phyloP scores from a whole-genome alignment of 1,140 invertebrate genomes.

The Drosophila bocqueti region DNA sequence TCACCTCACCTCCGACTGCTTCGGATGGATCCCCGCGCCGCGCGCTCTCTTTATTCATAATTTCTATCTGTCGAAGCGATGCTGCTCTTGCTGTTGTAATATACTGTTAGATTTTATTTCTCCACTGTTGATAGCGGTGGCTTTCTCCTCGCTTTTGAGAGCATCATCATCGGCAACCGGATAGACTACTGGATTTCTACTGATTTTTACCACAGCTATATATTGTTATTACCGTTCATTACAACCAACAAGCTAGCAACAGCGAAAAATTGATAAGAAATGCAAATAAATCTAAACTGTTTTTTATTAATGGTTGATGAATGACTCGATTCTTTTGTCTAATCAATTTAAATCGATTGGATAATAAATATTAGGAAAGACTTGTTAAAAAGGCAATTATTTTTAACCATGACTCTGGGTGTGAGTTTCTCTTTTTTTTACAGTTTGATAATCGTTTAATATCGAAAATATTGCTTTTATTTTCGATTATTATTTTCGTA shows the following conservation, averaged over 20 bases:
- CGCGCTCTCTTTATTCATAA: conserved; percentile 72
- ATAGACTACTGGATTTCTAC: conserved; percentile 32
- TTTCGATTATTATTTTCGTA: no score
- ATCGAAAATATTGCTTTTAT: no score
- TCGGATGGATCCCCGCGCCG: not conserved
- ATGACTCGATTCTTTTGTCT: not conserved
- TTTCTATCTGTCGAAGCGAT: conserved; percentile 50
- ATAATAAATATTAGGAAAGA: not conserved
- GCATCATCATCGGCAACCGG: conserved; percentile 69
- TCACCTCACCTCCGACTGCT: conserved; percentile 47
- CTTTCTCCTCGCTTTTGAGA: conserved; percentile 64
- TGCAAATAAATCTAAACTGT: not conserved
- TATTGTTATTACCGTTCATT: conserved; percentile 3
- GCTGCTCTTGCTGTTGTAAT: conserved; percentile 46
- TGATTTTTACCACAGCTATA: conserved; percentile 2
- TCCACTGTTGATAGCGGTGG: conserved; percentile 29
- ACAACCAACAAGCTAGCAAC: not conserved
- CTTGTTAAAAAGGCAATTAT: no score
- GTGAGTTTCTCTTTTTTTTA: no score
- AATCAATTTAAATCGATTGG: not conserved
- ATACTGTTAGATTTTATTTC: conserved; percentile 78
- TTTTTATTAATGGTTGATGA: not conserved
- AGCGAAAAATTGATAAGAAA: not conserved
- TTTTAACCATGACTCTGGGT: no score
- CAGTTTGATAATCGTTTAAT: no score